phyloP scores from a whole-genome alignment of 2,888 invertebrate genomes.

The Caenorhabditis becei region DNA sequence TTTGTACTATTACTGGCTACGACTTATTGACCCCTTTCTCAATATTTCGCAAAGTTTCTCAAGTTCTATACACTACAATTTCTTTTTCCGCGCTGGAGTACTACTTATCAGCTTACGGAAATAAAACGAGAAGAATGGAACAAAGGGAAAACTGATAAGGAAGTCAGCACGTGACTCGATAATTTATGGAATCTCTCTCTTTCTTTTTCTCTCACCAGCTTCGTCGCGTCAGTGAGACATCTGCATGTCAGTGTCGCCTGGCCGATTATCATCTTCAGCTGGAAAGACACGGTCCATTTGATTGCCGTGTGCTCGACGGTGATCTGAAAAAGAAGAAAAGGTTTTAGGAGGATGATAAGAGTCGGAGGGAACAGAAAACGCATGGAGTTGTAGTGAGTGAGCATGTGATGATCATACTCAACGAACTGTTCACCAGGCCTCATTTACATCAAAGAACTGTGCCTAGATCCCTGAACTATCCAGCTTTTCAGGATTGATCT shows the following conservation, averaged over 20 bases:
- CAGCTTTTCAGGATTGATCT: no score
- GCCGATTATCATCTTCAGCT: slow-evolving; percentile 74
- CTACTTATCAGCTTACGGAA: slow-evolving; percentile 41
- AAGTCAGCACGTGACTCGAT: slow-evolving; percentile 44
- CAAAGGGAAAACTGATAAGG: slow-evolving; percentile 46
- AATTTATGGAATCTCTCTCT: slow-evolving; percentile 22
- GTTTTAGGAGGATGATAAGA: neutral
- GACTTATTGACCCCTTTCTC: no score
- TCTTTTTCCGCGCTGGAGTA: neutral
- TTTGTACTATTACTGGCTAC: neutral
- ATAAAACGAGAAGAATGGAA: slow-evolving; percentile 10
- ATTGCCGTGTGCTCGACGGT: slow-evolving; percentile 76
- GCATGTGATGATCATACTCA: no score
- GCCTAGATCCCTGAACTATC: no score
- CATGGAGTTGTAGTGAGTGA: no score
- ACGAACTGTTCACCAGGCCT: no score
- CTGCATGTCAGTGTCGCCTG: slow-evolving; percentile 70
- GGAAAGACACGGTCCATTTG: slow-evolving; percentile 79
- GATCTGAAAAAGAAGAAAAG: slow-evolving; percentile 56
- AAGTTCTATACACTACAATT: neutral
- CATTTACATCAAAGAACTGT: no score
- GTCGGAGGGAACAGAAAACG: no score
- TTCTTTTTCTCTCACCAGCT: slow-evolving; percentile 69
- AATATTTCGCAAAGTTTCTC: neutral
- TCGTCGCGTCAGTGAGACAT: slow-evolving; percentile 69